phyloP scores from a whole-genome alignment of 2,888 invertebrate genomes.

The Lepidochrysops patricia region DNA sequence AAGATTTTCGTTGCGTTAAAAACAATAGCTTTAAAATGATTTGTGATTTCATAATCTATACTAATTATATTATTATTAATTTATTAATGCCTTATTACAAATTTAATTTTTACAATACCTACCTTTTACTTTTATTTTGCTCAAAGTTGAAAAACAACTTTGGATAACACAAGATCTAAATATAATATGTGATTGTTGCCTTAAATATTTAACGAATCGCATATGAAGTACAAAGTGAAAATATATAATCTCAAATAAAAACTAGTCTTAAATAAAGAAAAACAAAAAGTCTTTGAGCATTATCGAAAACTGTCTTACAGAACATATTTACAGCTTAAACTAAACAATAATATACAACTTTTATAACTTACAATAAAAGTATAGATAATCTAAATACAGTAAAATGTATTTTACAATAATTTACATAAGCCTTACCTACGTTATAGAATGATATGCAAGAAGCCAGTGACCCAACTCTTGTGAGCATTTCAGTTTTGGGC shows the following conservation, averaged over 20 bases:
- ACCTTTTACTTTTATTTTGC: background rate
- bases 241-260: too few species aligned
- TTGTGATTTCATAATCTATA: background rate
- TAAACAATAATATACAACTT: slow-evolving; percentile 52
- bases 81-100: background rate
- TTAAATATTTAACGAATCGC: background rate
- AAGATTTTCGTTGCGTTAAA: background rate
- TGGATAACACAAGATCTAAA: background rate
- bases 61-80: background rate
- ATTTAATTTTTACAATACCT: background rate
- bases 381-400: slow-evolving; percentile 60
- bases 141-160: background rate
- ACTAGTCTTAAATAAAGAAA: slow-evolving; percentile 22
- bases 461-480: slow-evolving; percentile 43
- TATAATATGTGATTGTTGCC: background rate
- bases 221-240: too few species aligned
- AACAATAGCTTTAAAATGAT: background rate
- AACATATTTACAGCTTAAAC: slow-evolving; percentile 61
- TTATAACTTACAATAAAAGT: slow-evolving; percentile 45
- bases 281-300: slow-evolving; percentile 34
- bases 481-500: background rate
- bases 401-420: slow-evolving; percentile 64
- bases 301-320: slow-evolving; percentile 32
- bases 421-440: slow-evolving; percentile 64
- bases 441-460: slow-evolving; percentile 69